phyloP scores from a whole-genome alignment of 2,797 vertebrate species.

The Salarias fasciatus region DNA sequence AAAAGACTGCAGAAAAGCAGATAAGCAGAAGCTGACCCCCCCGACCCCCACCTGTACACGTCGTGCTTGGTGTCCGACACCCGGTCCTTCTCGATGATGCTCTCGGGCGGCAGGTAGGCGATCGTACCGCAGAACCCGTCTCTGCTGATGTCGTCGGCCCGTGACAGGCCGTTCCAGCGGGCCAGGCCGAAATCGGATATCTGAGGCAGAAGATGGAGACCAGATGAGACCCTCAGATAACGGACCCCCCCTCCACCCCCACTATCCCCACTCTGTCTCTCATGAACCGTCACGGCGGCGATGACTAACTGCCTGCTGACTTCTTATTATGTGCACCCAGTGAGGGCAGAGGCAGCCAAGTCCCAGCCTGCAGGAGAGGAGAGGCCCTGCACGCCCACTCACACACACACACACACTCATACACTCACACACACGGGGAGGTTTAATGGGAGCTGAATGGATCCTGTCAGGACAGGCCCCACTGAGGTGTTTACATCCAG shows the following conservation, averaged over 20 bases:
- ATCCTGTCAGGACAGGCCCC: slow-evolving; percentile 80
- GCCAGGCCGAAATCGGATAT: slow-evolving; percentile 98
- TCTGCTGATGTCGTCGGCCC: slow-evolving; percentile 94
- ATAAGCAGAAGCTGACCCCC: no score
- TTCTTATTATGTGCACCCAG: slow-evolving; percentile 60
- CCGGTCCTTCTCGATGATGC: slow-evolving; percentile 94
- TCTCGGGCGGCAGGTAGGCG: slow-evolving; percentile 96
- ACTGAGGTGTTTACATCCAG: slow-evolving; percentile 82
- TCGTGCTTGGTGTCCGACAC: slow-evolving; percentile 97
- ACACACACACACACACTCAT: slow-evolving; percentile 48
- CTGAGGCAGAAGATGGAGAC: slow-evolving; percentile 67
- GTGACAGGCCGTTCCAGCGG: slow-evolving; percentile 94
- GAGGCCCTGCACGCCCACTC: slow-evolving; percentile 52
- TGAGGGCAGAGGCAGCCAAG: slow-evolving; percentile 63
- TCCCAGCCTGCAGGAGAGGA: slow-evolving; percentile 73
- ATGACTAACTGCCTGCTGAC: slow-evolving; percentile 69
- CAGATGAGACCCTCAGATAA: slow-evolving; percentile 43
- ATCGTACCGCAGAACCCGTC: slow-evolving; percentile 98
- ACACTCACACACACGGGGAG: slow-evolving; percentile 33
- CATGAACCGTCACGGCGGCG: slow-evolving; percentile 16
- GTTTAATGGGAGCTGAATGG: slow-evolving; percentile 63
- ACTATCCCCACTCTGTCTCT: no score
- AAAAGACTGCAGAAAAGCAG: no score
- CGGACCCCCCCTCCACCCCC: neutral
- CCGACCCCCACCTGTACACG: slow-evolving; percentile 94